A percentile compares a stretch with the other conserved stretches of the same genome.
Conservation (phyloP, 2,888 invertebrate species). For the Limenitis camilla region DNA sequence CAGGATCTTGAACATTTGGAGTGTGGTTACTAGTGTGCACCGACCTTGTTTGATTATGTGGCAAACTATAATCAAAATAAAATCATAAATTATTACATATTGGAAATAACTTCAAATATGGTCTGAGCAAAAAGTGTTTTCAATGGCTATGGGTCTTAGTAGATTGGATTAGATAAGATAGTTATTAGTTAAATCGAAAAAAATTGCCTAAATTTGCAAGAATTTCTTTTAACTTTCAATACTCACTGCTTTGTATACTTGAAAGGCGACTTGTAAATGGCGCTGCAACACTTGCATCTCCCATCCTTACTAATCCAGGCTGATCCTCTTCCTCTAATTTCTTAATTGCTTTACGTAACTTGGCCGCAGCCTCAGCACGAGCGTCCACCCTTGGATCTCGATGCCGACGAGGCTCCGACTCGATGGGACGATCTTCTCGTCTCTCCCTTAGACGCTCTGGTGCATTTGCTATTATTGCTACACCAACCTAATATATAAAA, state of each 20-base stretch:
- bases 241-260: slow-evolving; percentile 94
- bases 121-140: too few species aligned
- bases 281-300: slow-evolving; percentile 99
- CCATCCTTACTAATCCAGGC: slow-evolving; percentile 92
- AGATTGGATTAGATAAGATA: too few species aligned
- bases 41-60: slow-evolving; percentile 99
- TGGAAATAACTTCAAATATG: too few species aligned
- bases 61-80: slow-evolving; percentile 80
- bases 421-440: slow-evolving; percentile 74
- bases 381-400: slow-evolving; percentile 43
- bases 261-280: slow-evolving; percentile 98
- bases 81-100: not conserved
- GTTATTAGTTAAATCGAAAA: too few species aligned
- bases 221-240: too few species aligned
- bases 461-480: slow-evolving; percentile 90
- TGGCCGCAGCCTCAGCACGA: slow-evolving; percentile 53
- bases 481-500: slow-evolving; percentile 75
- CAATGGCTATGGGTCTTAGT: too few species aligned
- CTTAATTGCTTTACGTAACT: slow-evolving; percentile 82
- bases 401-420: slow-evolving; percentile 73
- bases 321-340: slow-evolving; percentile 92
- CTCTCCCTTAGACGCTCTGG: slow-evolving; percentile 67
- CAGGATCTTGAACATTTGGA: slow-evolving; percentile 99
- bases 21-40: slow-evolving; percentile 97
- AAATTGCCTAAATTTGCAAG: too few species aligned